Base-by-base conservation (phyloP, 2,113 vertebrate species). In the Acanthisitta chloris region DNA sequence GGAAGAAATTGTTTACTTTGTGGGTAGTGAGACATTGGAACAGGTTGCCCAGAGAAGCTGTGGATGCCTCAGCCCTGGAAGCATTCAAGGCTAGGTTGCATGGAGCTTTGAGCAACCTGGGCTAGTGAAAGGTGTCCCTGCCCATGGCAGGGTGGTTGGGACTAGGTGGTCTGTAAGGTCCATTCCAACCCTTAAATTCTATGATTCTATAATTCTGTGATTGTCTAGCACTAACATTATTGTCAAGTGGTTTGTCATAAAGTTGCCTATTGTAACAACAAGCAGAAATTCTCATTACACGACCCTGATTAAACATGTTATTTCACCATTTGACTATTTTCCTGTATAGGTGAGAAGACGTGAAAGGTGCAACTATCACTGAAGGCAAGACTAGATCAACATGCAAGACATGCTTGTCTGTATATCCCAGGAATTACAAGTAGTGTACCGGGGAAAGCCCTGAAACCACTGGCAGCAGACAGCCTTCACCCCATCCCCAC, bases 391-490 rank as follows among this genome's bases (percentile, higher is more conserved):
- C 29, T 33, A 70, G 16, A 66, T 13, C 14, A 77, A 54, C 5
- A 26, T 28, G 36, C 17, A 40, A 52, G 17, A 58, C 17, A 17
- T 2, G 8, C 2, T 48, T 40, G 8, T 67, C 55, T 62, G 8
- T 6, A 6, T n/a, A n/a, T 13, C 6, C 17, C 21, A 52, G 11
- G 4, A 62, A 12, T 40, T 31, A 57, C 18, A 31, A 40, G 31
- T 67, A 61, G 3, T 0, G 0, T 8, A 59, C 4, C 8, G 10
- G 4, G 13, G 12, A 82, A 76, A 72, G 13, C 29, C 29, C 29
- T 54, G 17, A 36, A 88, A 45, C 5, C 31, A 21, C 12, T 62
- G 51, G 17, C 20, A 73, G 40, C 36, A 64, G 70, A 17, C 8
- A 49, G 25, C 21, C 49, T 69, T 51, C 29, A 23, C 11, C 49